These are phyloP conservation scores for Dasypus novemcinctus DNA, from an alignment of 2,113 vertebrate species.

Conservation along the genomic window DNA sequence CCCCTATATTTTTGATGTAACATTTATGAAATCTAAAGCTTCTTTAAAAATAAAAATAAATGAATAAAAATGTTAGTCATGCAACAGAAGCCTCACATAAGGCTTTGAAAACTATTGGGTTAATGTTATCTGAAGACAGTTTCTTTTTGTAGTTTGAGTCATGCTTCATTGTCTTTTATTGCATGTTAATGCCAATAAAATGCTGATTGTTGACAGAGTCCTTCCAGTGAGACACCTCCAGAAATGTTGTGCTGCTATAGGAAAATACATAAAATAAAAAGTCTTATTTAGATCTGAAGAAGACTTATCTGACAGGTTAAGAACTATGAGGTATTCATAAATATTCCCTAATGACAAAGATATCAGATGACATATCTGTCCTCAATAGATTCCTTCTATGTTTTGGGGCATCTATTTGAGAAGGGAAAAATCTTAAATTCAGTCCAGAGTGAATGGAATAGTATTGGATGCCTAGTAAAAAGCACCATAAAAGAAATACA, in stretches of 20 bases:
- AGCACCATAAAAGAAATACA: neutral
- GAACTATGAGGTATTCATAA: constrained; percentile 38
- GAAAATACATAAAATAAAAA: constrained; percentile 62
- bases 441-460: neutral
- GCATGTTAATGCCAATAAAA: constrained; percentile 78
- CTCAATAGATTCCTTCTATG: neutral
- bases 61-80: constrained; percentile 51
- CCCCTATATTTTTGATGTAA: too few relatives aligned
- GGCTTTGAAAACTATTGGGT: constrained; percentile 79
- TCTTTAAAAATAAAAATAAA: too few relatives aligned
- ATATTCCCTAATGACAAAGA: constrained; percentile 39
- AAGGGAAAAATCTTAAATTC: neutral
- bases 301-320: constrained; percentile 5
- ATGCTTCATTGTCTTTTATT: constrained; percentile 83
- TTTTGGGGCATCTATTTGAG: neutral
- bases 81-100: constrained; percentile 64
- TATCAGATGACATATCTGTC: neutral
- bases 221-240: constrained; percentile 67
- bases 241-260: constrained; percentile 66
- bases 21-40: too few relatives aligned
- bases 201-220: constrained; percentile 82
- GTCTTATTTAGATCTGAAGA: constrained; percentile 48
- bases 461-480: neutral
- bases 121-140: constrained; percentile 80
- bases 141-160: constrained; percentile 79